These are phyloP conservation scores for Gallinago solitaria DNA, from an alignment of 2,797 vertebrate genomes.

Conservation along the genomic window DNA sequence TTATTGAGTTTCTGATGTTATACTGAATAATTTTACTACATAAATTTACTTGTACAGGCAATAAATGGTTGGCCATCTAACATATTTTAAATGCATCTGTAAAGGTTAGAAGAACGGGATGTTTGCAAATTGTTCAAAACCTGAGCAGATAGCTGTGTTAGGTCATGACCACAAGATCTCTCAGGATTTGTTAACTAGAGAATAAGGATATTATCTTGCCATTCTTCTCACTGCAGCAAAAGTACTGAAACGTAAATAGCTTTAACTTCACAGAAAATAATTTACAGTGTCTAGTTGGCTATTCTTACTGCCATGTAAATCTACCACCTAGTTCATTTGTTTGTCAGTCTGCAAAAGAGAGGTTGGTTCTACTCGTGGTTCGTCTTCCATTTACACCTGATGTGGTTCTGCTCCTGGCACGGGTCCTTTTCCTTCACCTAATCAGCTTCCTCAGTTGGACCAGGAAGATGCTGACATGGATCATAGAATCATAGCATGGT, in stretches of 20 bases:
- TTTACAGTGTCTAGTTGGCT: not conserved
- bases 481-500: too few relatives aligned
- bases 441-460: not conserved
- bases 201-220: not conserved
- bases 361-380: fast-evolving
- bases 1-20: not conserved
- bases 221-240: not conserved
- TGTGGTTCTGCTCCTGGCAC: not conserved
- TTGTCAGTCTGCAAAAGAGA: not conserved
- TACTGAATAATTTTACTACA: not conserved
- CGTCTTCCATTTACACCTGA: not conserved
- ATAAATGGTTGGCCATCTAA: not conserved
- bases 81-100: not conserved
- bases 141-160: not conserved
- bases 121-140: not conserved
- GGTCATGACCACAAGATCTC: not conserved
- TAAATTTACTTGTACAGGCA: not conserved
- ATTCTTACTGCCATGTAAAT: not conserved
- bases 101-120: not conserved
- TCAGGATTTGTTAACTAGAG: not conserved
- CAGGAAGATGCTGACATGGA: not conserved
- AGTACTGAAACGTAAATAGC: not conserved
- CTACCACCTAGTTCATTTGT: too few relatives aligned
- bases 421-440: not conserved
- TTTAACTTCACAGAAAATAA: not conserved